A percentile compares a stretch with the other conserved stretches of the same genome.
Conservation (phyloP, 2,113 vertebrate species). For the Salvelinus fontinalis region DNA sequence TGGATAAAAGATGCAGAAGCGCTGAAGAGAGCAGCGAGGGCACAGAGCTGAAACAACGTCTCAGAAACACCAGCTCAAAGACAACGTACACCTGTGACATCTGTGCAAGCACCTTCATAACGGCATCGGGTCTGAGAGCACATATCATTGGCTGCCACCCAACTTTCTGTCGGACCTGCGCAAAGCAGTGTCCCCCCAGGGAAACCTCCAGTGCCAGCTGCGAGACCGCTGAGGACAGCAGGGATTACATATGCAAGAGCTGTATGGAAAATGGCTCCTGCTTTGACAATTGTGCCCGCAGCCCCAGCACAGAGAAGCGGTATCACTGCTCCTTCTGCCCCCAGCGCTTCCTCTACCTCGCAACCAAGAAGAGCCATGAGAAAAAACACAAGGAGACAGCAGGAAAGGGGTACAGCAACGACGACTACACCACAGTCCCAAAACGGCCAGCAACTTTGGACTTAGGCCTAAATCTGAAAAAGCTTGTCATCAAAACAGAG, state of each 20-base stretch:
- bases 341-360: slow-evolving; percentile 93
- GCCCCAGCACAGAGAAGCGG: slow-evolving; percentile 90
- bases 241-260: slow-evolving; percentile 88
- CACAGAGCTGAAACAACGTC: slow-evolving; percentile 63
- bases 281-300: slow-evolving; percentile 86
- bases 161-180: slow-evolving; percentile 88
- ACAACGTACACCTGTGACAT: slow-evolving; percentile 83
- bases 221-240: slow-evolving; percentile 74
- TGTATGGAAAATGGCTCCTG: slow-evolving; percentile 88
- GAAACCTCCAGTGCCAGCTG: slow-evolving; percentile 77
- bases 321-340: slow-evolving; percentile 95
- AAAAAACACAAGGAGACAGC: slow-evolving; percentile 85
- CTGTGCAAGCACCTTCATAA: slow-evolving; percentile 89
- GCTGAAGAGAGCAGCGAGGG: slow-evolving; percentile 64
- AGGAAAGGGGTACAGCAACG: slow-evolving; percentile 77
- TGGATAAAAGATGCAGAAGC: slow-evolving; percentile 39
- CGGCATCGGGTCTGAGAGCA: slow-evolving; percentile 86
- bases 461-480: slow-evolving; percentile 78
- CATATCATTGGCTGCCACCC: slow-evolving; percentile 90
- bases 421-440: slow-evolving; percentile 83
- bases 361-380: slow-evolving; percentile 94
- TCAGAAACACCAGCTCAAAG: slow-evolving; percentile 76
- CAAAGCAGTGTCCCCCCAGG: slow-evolving; percentile 86
- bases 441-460: slow-evolving; percentile 83
- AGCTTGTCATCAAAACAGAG: slow-evolving; percentile 79